A percentile compares a stretch with the other conserved stretches of the same genome.
Evolutionary conservation across 2,888 invertebrate species (phyloP).

Genomic region (Ophion ventricosus): DNA sequence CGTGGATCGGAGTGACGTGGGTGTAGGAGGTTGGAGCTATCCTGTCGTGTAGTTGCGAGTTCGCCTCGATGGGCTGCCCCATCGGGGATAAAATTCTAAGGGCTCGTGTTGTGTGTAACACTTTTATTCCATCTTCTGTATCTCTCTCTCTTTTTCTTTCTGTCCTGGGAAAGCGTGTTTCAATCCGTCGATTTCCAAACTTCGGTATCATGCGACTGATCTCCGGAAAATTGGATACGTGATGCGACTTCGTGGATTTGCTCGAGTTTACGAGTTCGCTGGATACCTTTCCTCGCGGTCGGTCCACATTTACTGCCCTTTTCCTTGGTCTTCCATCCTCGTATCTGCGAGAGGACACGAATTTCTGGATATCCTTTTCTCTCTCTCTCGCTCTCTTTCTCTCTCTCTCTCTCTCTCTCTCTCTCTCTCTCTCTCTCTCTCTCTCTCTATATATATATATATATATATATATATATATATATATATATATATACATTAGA

Average conservation of each 20-base stretch:
- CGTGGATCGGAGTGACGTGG: not conserved
- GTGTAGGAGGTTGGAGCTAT: conserved; percentile 12
- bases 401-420: not conserved
- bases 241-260: conserved; percentile 79
- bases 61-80: conserved; percentile 5
- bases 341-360: conserved; percentile 4
- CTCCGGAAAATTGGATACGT: conserved; percentile 82
- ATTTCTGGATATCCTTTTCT: conserved; percentile 23
- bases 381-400: too few relatives aligned
- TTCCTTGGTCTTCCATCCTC: conserved; percentile 57
- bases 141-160: not conserved
- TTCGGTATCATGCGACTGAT: conserved; percentile 79
- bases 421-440: not conserved
- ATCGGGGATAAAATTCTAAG: conserved; percentile 57
- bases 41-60: conserved; percentile 16
- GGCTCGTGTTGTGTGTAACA: conserved; percentile 24
- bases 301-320: conserved; percentile 64
- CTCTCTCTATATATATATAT: not conserved
- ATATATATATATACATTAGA: too few relatives aligned
- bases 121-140: conserved; percentile 5
- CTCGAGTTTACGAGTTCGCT: conserved; percentile 76
- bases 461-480: too few relatives aligned
- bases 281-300: conserved; percentile 47
- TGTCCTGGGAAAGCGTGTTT: conserved; percentile 62
- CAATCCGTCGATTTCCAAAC: conserved; percentile 77